Evolutionary conservation across 2,888 invertebrate species (phyloP).

Genomic region (Xanthostigma xanthostigma): DNA sequence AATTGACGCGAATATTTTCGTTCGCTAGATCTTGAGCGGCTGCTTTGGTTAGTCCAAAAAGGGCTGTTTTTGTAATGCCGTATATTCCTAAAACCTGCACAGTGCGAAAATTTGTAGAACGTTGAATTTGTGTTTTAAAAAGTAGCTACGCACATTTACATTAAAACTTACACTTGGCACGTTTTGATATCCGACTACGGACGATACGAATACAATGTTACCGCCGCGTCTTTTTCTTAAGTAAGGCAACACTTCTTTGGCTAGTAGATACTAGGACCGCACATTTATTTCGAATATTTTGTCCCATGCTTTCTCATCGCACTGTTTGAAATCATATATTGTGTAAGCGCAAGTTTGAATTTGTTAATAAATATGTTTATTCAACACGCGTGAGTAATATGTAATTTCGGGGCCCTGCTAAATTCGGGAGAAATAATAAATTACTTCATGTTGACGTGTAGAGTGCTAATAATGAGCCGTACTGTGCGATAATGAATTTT

Average conservation of each 20-base stretch:
- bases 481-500: no score
- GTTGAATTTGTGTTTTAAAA: no score
- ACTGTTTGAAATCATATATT: constrained; percentile 17
- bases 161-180: background rate
- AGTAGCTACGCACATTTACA: no score
- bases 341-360: background rate
- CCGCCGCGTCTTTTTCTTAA: constrained; percentile 40
- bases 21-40: constrained; percentile 29
- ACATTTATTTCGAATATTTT: constrained; percentile 56
- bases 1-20: constrained; percentile 37
- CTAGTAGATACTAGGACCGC: constrained; percentile 43
- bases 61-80: constrained; percentile 38
- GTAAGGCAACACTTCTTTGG: constrained; percentile 43
- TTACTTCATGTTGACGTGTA: no score
- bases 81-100: constrained; percentile 36
- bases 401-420: no score
- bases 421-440: no score
- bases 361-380: constrained; percentile 4
- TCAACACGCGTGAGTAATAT: no score
- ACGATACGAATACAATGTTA: constrained; percentile 45
- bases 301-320: constrained; percentile 43
- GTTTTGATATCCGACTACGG: constrained; percentile 37
- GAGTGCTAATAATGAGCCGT: no score
- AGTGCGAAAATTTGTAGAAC: background rate
- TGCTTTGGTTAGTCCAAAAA: constrained; percentile 36